Evolutionary conservation across 2,888 invertebrate genomes (phyloP), one percentile per base, ranked within the genome.

Genomic region (Trissonchulus latispiculum): DNA sequence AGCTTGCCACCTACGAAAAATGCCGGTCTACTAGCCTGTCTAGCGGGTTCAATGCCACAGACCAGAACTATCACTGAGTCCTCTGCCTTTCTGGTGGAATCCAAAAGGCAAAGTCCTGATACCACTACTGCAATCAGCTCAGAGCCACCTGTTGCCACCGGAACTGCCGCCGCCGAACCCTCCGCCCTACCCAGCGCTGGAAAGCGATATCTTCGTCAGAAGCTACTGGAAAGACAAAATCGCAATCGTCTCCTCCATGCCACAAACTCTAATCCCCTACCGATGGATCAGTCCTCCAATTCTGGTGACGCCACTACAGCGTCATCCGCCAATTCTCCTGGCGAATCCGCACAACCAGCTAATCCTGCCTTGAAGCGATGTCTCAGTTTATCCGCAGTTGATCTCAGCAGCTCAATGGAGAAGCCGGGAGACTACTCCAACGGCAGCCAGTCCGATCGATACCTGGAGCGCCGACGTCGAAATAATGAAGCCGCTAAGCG

Each of bases 401-500:
- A 8, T 23, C 8, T 15, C 48, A 48, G 48, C 23, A 8, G 48
- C 8, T 48, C 48, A 48, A n/a, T n/a, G n/a, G n/a, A n/a, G n/a
- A n/a, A n/a, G n/a, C n/a, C n/a, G n/a, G n/a, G n/a, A n/a, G n/a
- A n/a, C n/a, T n/a, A n/a, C n/a, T 48, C 48, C 8, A 48, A 48
- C 48, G 48, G 48, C 48, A n/a, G n/a, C n/a, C n/a, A n/a, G n/a
- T 8, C 8, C 23, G 48, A 48, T 48, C 48, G 48, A 73, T 85
- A 85, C 76, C 78, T 83, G 36, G 86, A 86, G 75, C 79, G 85
- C n/a, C 79, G 85, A 1, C 78, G 82, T 28, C 73, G 84, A 35
- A 85, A 85, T 78, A 86, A 85, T 77, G 84, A 85, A 77, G 85
- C 85, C 2, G 85, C 85, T 1, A 79, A 85, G 74, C 81, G 84